Evolutionary conservation across 2,888 invertebrate genomes (phyloP), one percentile per base, ranked within the genome.

Genomic region (Brachypterus glaber): DNA sequence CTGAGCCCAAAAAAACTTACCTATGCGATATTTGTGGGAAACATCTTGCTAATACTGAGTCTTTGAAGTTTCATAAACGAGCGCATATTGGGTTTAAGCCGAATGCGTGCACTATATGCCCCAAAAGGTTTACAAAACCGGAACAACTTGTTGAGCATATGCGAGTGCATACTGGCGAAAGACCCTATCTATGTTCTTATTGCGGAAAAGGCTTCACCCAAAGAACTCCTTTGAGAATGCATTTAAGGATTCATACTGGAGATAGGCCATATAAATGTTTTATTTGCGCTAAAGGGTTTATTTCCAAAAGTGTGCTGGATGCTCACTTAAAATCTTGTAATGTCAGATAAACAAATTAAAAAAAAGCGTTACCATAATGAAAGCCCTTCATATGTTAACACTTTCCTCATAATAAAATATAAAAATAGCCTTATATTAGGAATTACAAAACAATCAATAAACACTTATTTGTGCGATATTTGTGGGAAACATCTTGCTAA

Each of bases 331-430:
- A 54, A 39, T 54, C 45, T 38, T 57, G 57, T 44, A n/a, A n/a
- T n/a, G n/a, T n/a, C n/a, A n/a, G n/a, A n/a, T n/a, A n/a, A n/a
- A n/a, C n/a, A n/a, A n/a, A n/a, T n/a, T n/a, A n/a, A n/a, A n/a
- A n/a, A n/a, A n/a, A n/a, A n/a, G n/a, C n/a, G n/a, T n/a, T 55
- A 55, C 30, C 76, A 76, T 63, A 72, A 73, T 59, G 74, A 62
- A 73, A 73, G 58, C 76, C 76, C 29, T 71, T 73, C 61, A 71
- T 72, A 43, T 76, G 76, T n/a, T n/a, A n/a, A n/a, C n/a, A n/a
- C n/a, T n/a, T n/a, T n/a, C n/a, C n/a, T n/a, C n/a, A n/a, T n/a
- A n/a, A n/a, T n/a, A n/a, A n/a, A n/a, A n/a, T n/a, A n/a, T n/a
- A n/a, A n/a, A n/a, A n/a, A n/a, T n/a, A n/a, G n/a, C n/a, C n/a